Base-by-base conservation (phyloP, 2,888 invertebrate species). In the Cynaeus angustus region DNA sequence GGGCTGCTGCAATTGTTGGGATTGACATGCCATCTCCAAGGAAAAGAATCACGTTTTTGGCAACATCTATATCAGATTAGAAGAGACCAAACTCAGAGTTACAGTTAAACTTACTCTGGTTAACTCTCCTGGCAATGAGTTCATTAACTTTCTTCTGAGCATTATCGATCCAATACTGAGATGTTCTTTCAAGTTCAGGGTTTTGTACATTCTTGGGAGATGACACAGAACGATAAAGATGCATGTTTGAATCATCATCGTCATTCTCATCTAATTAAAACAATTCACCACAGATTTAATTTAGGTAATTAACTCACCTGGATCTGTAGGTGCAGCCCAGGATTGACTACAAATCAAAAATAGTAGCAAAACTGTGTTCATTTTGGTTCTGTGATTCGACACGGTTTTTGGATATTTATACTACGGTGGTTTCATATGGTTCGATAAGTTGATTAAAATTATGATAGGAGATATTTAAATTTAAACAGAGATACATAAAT, bases 1-100 rank as follows among this genome's bases (percentile, higher is more conserved):
- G 88, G 0, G 94, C 89, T 0, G 95, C 94, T 0, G 93, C 90
- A n/a, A 94, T 12, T 12, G 46, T 46, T 6, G 46, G 46, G 3
- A 46, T 46, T 46, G 46, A 46, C 46, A 46, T 46, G 2, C 46
- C 46, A 16, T 46, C 46, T 7, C 46, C 46, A 6, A 46, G 14
- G 13, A 46, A 46, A 16, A 46, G 46, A n/a, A 46, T 46, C 14
- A 46, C 46, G 46, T 46, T 46, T 46, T 46, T 46, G 16, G 46
- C 46, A 6, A 46, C 46, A 16, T 46, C 46, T 46, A 5, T 10
- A 41, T 1, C 2, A 33, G n/a, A 33, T 2, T 9, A n/a, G 6
- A 33, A 33, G n/a, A 33, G 7, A n/a, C n/a, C n/a, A n/a, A n/a
- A n/a, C n/a, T n/a, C n/a, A n/a, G n/a, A n/a, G n/a, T n/a, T n/a